Base-by-base conservation (phyloP, 2,888 invertebrate genomes). In the Alloplasta piceator region DNA sequence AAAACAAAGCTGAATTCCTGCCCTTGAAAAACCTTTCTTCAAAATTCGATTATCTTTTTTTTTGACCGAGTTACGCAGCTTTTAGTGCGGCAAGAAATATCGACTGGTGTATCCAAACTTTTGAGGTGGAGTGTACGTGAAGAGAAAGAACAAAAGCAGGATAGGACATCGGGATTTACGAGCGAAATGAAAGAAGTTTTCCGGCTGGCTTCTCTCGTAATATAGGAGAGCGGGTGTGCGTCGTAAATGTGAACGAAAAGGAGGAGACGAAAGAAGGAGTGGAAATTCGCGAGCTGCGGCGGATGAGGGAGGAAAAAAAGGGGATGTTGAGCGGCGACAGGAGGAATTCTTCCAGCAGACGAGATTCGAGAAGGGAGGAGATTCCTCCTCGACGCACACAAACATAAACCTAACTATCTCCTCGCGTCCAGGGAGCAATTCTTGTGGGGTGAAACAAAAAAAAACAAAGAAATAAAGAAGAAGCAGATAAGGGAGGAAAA, bases 141-240 rank as follows among this genome's bases (percentile, higher is more conserved):
- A 16, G 50, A 12, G 55, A 55, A 66, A 58, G 67, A 58, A 41
- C 60, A 38, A 61, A 70, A 50, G 75, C 60, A 58, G 56, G 55
- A 52, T 36, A 46, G 50, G 73, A 74, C 70, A 70, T 73, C 50
- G 73, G 75, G 70, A 84, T 84, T 84, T 82, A 83, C 66, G 83
- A 83, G 77, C 67, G 68, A 82, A 84, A 84, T 84, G 79, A 83
- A 78, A 75, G 77, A 81, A 81, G 75, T 81, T 84, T 81, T 60
- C 82, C 79, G 80, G 77, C 26, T 36, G 64, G 67, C 41, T 63
- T 67, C 66, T n/a, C n/a, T 50, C 68, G 77, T 79, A 82, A 74
- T 71, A 70, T 74, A 74, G 71, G 80, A 73, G 55, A n/a, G n/a
- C 52, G 68, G n/a, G n/a, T 38, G 70, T 67, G 78, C 64, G 61